Base-by-base conservation (phyloP, 2,888 invertebrate genomes). In the Oxytorus armatus region DNA sequence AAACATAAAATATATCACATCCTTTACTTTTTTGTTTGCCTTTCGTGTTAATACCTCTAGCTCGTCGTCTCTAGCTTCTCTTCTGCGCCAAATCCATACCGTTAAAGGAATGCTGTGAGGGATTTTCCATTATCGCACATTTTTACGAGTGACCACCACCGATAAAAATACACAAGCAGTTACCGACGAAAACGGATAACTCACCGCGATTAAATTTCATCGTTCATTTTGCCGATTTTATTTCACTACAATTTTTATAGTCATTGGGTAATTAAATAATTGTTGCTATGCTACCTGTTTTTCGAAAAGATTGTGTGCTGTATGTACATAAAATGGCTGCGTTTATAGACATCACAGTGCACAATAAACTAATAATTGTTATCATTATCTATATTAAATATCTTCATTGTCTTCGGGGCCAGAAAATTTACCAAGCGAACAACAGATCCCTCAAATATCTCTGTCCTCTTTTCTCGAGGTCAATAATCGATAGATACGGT, bases 401-500 rank as follows among this genome's bases (percentile, higher is more conserved):
- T 29, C 29, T 39, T n/a, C n/a, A 11, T 5, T 39, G 10, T 39
- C 10, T 10, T 39, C 10, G 8, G 39, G 8, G 1, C 10, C 10
- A 10, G 10, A 10, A 11, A 11, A 5, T 39, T 39, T 39, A 3
- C 8, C 1, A 39, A 39, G 11, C 10, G 51, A 18, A 23, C 23
- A 47, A 65, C 14, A 39, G 23, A 36, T 21, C 51, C 10, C n/a
- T 42, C 44, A 21, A 36, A 39, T 14, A 10, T 84, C 83, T 70
- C 75, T 76, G 72, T 70, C 72, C 70, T 82, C 70, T 74, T 80
- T 79, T 82, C 81, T 83, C 78, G 76, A 77, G 85, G 86, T 88
- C 89, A 87, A 90, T 89, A 90, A 89, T 90, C 90, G 88, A 90
- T 89, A 88, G 85, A 79, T 57, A 77, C 51, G 83, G 82, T 83